Percentiles rank a stretch among this genome's conserved stretches.
Conservation (phyloP, 64 coral and sea anemone species). For the Astreopora myriophthalma region DNA sequence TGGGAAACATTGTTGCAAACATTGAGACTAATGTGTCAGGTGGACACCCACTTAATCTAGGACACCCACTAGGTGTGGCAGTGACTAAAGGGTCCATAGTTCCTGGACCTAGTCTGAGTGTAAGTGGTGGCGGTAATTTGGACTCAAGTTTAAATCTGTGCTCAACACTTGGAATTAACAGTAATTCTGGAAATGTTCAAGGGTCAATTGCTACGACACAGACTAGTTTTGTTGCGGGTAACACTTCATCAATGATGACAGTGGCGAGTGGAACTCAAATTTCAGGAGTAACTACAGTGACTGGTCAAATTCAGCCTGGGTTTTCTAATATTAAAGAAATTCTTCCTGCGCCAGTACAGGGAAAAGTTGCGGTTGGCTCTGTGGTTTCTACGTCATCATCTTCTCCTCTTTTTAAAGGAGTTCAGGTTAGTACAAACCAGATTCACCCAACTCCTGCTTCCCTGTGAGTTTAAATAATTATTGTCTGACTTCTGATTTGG, state of each 20-base stretch:
- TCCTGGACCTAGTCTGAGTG: conserved; percentile 44
- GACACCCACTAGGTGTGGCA: conserved; percentile 38
- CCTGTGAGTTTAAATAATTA: too few species aligned
- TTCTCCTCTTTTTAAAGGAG: conserved; percentile 57
- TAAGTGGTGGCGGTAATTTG: conserved; percentile 12
- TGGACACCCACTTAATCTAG: conserved; percentile 77
- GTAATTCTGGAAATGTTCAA: conserved; percentile 40
- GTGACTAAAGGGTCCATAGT: conserved; percentile 28
- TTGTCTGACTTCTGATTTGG: too few species aligned
- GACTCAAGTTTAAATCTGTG: conserved; percentile 81
- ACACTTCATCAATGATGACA: conserved; percentile 34
- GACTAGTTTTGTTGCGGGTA: conserved; percentile 69
- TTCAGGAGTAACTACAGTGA: conserved; percentile 23
- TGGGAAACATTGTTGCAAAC: conserved; percentile 93
- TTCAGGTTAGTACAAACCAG: neutral
- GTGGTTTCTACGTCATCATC: conserved; percentile 43
- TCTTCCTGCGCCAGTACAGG: conserved; percentile 72
- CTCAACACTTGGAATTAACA: conserved; percentile 66
- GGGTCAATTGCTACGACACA: conserved; percentile 43
- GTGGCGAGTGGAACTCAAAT: conserved; percentile 48
- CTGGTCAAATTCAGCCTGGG: conserved; percentile 11
- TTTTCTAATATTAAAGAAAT: conserved; percentile 78
- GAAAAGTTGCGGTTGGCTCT: conserved; percentile 66
- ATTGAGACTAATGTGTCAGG: conserved; percentile 88
- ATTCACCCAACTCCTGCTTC: neutral